phyloP scores from a whole-genome alignment of 2,888 invertebrate genomes.

The Melanargia galathea region DNA sequence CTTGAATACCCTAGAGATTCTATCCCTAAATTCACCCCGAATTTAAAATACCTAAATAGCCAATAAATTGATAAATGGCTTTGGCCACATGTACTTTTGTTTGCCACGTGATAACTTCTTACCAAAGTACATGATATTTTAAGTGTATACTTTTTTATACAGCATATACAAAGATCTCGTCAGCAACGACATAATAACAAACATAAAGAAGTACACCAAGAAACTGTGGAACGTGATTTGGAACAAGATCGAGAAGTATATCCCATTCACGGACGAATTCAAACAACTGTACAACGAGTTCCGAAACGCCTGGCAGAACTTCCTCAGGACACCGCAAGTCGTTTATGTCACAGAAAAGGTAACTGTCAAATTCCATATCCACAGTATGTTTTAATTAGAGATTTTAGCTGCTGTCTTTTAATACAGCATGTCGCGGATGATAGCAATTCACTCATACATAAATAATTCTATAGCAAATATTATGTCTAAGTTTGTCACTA shows the following conservation, averaged over 20 bases:
- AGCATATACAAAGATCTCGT: conserved; percentile 89
- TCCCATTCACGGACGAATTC: conserved; percentile 74
- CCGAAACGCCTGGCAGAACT: conserved; percentile 68
- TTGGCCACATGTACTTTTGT: too few species aligned
- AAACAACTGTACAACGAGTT: conserved; percentile 69
- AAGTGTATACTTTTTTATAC: conserved; percentile 16
- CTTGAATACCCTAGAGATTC: too few species aligned
- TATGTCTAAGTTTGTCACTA: too few species aligned
- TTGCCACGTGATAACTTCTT: too few species aligned
- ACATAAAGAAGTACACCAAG: conserved; percentile 88
- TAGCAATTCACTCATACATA: too few species aligned
- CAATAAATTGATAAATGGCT: too few species aligned
- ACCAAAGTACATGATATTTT: background rate
- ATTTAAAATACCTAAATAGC: too few species aligned
- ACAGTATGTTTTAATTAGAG: too few species aligned
- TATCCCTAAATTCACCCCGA: too few species aligned
- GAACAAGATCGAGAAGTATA: conserved; percentile 70
- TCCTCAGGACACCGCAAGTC: conserved; percentile 70
- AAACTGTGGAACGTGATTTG: conserved; percentile 83
- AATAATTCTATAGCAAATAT: too few species aligned
- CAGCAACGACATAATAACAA: conserved; percentile 89
- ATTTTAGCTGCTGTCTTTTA: too few species aligned
- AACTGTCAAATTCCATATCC: background rate
- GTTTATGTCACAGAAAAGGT: conserved; percentile 74
- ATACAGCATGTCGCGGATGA: too few species aligned